These are phyloP conservation scores for Acyrthosiphon pisum DNA, from an alignment of 1,140 invertebrate species.

Conservation along the genomic window DNA sequence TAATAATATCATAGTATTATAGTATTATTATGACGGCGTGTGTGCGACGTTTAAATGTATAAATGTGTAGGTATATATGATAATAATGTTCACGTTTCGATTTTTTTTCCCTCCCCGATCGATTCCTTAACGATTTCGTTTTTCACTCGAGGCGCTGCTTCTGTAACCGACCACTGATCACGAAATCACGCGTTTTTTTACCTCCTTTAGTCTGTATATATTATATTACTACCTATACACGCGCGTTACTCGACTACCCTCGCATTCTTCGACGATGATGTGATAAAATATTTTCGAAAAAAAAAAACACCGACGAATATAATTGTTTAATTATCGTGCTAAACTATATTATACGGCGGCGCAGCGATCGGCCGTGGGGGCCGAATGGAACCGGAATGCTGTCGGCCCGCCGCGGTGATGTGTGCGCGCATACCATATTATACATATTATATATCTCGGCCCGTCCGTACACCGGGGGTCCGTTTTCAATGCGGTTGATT, in stretches of 20 bases:
- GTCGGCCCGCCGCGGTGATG: not conserved
- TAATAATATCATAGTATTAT: not conserved
- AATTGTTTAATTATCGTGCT: constrained; percentile 46
- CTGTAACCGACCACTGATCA: constrained; percentile 24
- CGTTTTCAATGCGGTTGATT: constrained; percentile 41
- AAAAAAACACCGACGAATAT: not conserved
- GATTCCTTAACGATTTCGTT: constrained; percentile 23
- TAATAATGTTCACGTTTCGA: not conserved
- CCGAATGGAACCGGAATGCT: constrained; percentile 28
- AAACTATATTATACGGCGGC: not conserved
- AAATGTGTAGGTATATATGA: not conserved
- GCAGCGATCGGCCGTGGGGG: constrained; percentile 4
- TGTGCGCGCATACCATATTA: not conserved
- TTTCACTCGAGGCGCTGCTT: constrained; percentile 22
- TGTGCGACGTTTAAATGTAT: not conserved
- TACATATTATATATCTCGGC: not conserved
- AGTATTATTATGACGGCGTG: not conserved
- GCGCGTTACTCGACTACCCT: not conserved
- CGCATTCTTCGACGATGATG: constrained; percentile 24
- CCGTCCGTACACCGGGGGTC: constrained; percentile 31
- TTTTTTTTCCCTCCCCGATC: constrained; percentile 2
- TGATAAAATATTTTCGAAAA: constrained; percentile 8
- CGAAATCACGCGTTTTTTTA: constrained; percentile 6
- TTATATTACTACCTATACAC: not conserved
- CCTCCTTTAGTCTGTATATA: not conserved